Base-by-base conservation (phyloP, 1,140 invertebrate species). In the Fopius arisanus region DNA sequence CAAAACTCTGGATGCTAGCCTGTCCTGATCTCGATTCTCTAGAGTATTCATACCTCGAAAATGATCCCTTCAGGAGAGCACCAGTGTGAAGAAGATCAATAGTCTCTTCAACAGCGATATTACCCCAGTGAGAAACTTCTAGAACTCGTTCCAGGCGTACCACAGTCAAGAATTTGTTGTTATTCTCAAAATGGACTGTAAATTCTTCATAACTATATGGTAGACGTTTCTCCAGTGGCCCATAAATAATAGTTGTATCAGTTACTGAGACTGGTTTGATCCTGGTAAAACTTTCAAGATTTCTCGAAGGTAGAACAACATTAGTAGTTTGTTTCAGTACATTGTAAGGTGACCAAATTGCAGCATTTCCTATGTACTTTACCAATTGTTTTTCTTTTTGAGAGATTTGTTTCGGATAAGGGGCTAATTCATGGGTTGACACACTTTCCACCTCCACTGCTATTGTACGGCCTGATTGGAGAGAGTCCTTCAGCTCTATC, bases 41-140 rank as follows among this genome's bases (percentile, higher is more conserved):
- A 88, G 98, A 96, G 82, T 97, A 99, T 84, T 99, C 97, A 88
- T 98, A 98, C 21, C 93, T 90, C 12, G 97, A 98, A 84, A 99
- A 99, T n/a, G 96, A 92, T 4, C 97, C 97, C 82, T 96, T 98
- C 0, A 99, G 86, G 74, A 92, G 90, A 10, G 98, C 98, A 28
- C 98, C 98, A 67, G 94, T 94, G 82, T 99, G 98, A 19, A 93
- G 84, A 74, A 99, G 89, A 82, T 99, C 95, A 82, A 99, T 92
- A 0, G 93, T 92, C 84, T 99, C 98, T 84, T 99, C 97, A 2
- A 99, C 91, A 76, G 98, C 97, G 85, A 99, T 97, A 81, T 99
- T 99, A 16, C 98, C 98, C 98, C 98, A 99, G 85, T 99, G 98
- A 0, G 98, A 99, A 0, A 99, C 91, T 88, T 99, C 98, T 81